Conservation (phyloP, 1,140 invertebrate genomes). For the Philopotamus ludificatus region DNA sequence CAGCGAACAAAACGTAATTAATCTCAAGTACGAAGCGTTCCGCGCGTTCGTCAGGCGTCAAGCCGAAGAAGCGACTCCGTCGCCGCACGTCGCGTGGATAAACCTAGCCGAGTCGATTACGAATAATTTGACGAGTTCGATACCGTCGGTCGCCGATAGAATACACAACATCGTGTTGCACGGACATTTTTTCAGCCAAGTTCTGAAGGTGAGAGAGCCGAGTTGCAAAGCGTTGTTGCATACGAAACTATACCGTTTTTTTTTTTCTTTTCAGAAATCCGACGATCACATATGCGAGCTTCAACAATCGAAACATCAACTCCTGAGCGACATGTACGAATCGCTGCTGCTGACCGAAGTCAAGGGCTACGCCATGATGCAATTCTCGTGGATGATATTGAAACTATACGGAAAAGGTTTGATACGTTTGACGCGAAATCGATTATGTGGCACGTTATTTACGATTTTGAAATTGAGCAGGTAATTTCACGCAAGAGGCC, state of each 20-base stretch:
- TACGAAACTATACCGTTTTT: too few relatives aligned
- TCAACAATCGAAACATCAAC: slow-evolving; percentile 74
- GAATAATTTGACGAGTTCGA: slow-evolving; percentile 56
- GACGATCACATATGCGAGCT: slow-evolving; percentile 65
- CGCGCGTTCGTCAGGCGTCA: slow-evolving; percentile 58
- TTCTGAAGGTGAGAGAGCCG: too few relatives aligned
- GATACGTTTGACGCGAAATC: background rate
- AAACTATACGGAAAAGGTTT: slow-evolving; percentile 72
- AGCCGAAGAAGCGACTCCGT: slow-evolving; percentile 49
- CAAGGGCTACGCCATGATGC: slow-evolving; percentile 83
- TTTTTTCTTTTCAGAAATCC: slow-evolving; percentile 58
- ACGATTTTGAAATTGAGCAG: too few relatives aligned
- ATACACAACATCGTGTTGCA: slow-evolving; percentile 57
- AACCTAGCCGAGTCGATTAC: slow-evolving; percentile 64
- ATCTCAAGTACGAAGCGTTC: slow-evolving; percentile 62
- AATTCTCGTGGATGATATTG: slow-evolving; percentile 82
- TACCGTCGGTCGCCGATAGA: slow-evolving; percentile 53
- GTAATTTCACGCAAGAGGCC: slow-evolving; percentile 67
- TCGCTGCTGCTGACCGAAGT: slow-evolving; percentile 76
- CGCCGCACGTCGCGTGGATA: slow-evolving; percentile 57
- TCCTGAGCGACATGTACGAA: slow-evolving; percentile 78
- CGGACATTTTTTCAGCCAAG: slow-evolving; percentile 62
- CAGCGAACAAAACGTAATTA: slow-evolving; percentile 56
- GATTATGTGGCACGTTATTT: too few relatives aligned
- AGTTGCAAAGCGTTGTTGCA: too few relatives aligned